These are phyloP conservation scores for Agrochola litura DNA, from an alignment of 2,888 invertebrate species.

Conservation along the genomic window DNA sequence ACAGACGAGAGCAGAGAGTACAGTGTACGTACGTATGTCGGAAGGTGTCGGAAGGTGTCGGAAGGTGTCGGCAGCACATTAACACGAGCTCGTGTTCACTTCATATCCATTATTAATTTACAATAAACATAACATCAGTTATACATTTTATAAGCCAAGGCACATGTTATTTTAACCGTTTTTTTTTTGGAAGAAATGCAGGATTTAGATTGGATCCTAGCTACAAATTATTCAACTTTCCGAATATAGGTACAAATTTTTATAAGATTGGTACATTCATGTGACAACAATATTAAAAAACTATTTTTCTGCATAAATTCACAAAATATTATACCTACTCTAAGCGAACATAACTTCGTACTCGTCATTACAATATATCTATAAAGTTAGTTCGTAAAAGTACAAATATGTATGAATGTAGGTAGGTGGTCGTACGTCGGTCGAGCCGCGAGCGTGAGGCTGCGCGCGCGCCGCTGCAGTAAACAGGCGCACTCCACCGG, in stretches of 20 bases:
- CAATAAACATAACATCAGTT: conserved; percentile 84
- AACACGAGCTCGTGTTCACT: conserved; percentile 75
- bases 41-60: conserved; percentile 62
- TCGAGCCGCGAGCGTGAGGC: conserved; percentile 46
- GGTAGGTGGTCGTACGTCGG: conserved; percentile 69
- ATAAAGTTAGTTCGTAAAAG: conserved; percentile 87
- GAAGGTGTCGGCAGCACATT: conserved; percentile 79
- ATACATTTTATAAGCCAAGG: conserved; percentile 88
- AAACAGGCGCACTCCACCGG: conserved; percentile 20
- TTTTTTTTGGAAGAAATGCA: conserved; percentile 87
- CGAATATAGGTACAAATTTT: conserved; percentile 90
- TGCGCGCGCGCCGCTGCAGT: conserved; percentile 42
- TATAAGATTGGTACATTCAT: conserved; percentile 90
- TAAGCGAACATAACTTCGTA: conserved; percentile 89
- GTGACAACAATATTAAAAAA: conserved; percentile 91
- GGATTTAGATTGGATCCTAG: conserved; percentile 90
- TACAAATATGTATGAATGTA: conserved; percentile 85
- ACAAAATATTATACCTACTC: conserved; percentile 89
- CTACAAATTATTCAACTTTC: conserved; percentile 90
- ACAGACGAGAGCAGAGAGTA: conserved; percentile 54
- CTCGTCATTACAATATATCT: conserved; percentile 86
- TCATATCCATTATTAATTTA: conserved; percentile 77
- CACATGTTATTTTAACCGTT: conserved; percentile 86
- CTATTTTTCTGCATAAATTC: conserved; percentile 90
- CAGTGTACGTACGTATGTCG: conserved; percentile 53